Evolutionary conservation across 2,888 invertebrate genomes (phyloP), one percentile per base, ranked within the genome.

Genomic region (Drosophila siamana): DNA sequence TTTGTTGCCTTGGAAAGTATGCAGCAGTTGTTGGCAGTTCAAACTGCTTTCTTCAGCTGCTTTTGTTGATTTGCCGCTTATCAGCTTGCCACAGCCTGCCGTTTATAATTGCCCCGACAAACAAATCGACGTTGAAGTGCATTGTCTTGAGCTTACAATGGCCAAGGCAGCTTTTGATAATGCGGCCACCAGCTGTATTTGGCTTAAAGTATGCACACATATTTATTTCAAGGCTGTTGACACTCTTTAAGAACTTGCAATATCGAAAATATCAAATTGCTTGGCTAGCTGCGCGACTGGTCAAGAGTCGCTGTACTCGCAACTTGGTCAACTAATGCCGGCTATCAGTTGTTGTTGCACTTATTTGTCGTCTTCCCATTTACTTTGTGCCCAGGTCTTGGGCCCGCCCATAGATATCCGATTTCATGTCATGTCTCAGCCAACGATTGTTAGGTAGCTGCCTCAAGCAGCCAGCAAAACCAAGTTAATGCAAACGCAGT

Each of bases 21-120:
- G 80, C 81, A 76, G 80, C 68, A 74, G 44, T 62, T 78, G 62
- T 78, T 74, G 46, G 13, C 61, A 43, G 55, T 62, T 33, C 41
- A 47, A 66, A 71, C 36, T 33, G 41, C 22, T 44, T 56, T 56
- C 55, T 41, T 30, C 28, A 22, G 43, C 51, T 22, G 16, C 19
- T 15, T 55, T 41, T 55, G 61, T 63, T 67, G 59, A 62, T 44
- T 43, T 44, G 30, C 2, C 52, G 47, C 72, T 69, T 77, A 77
- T 76, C 77, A 66, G 33, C 26, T 26, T 60, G 48, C 19, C 48
- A 48, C 61, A 57, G 41, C 41, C 57, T 59, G 41, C 48, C 16
- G 38, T 28, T 2, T 38, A 40, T 52, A 69, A 60, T 67, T 52
- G 74, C 52, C 24, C 69, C 54, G 33, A 59, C 63, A 67, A 68